These are phyloP conservation scores for Alloscopus bannaensis DNA, from an alignment of 2,888 invertebrate genomes.

Conservation along the genomic window DNA sequence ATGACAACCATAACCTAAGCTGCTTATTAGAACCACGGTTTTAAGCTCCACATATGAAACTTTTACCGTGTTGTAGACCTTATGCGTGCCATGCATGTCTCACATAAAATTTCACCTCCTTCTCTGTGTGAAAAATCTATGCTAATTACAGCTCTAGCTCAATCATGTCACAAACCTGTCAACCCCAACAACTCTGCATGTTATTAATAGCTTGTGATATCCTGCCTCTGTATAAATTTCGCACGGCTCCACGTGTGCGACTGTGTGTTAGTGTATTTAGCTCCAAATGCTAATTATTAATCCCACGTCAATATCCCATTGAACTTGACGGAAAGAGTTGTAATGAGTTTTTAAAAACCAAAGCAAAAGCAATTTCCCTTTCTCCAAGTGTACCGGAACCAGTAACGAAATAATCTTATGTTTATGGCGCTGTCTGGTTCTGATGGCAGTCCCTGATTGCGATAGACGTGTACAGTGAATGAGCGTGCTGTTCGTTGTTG, in stretches of 20 bases:
- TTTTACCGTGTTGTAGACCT: not conserved
- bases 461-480: no score
- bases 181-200: constrained; percentile 8
- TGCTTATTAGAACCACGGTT: not conserved
- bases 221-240: not conserved
- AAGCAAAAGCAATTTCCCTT: no score
- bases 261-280: not conserved
- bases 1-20: constrained; percentile 13
- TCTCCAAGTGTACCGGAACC: no score
- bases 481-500: no score
- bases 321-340: no score
- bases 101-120: not conserved
- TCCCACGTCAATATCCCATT: constrained; percentile 9
- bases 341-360: no score
- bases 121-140: not conserved
- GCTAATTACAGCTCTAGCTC: constrained; percentile 22
- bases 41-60: not conserved
- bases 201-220: constrained; percentile 23
- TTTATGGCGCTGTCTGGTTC: no score
- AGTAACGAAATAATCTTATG: no score
- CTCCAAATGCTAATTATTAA: not conserved
- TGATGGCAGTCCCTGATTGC: no score
- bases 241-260: not conserved
- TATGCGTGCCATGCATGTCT: not conserved
- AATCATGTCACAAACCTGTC: constrained; percentile 28